Evolutionary conservation across 2,888 invertebrate species (phyloP).

Genomic region (Trichacis sp.): DNA sequence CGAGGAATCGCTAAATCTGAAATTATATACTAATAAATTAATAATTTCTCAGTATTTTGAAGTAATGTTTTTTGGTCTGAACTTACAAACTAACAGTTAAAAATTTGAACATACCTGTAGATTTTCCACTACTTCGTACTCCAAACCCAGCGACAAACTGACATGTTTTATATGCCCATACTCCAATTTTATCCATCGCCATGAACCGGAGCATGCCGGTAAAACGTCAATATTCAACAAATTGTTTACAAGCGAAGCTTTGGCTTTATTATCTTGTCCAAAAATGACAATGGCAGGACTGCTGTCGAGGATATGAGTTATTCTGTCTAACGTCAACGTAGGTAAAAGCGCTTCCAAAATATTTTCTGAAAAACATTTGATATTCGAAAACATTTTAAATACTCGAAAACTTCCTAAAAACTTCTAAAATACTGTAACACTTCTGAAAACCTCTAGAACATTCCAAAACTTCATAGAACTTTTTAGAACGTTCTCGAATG

Average conservation of each 20-base stretch:
- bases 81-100: too few species aligned
- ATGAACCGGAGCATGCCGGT: constrained; percentile 74
- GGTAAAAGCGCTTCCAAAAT: constrained; percentile 61
- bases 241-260: constrained; percentile 80
- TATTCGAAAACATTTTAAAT: neutral
- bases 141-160: constrained; percentile 75
- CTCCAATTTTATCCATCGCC: constrained; percentile 78
- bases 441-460: too few species aligned
- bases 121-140: constrained; percentile 81
- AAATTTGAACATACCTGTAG: constrained; percentile 58
- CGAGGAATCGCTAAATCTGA: too few species aligned
- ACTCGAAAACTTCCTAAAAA: too few species aligned
- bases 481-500: too few species aligned
- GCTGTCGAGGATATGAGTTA: constrained; percentile 67
- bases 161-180: constrained; percentile 74
- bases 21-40: too few species aligned
- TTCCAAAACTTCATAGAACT: too few species aligned
- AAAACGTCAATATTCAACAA: constrained; percentile 77
- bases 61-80: too few species aligned
- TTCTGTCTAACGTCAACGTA: constrained; percentile 50
- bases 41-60: too few species aligned
- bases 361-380: constrained; percentile 57
- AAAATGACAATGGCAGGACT: constrained; percentile 80
- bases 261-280: constrained; percentile 79
- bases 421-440: too few species aligned